Conservation (phyloP, 64 coral and sea anemone species). For the Porites australiensis region DNA sequence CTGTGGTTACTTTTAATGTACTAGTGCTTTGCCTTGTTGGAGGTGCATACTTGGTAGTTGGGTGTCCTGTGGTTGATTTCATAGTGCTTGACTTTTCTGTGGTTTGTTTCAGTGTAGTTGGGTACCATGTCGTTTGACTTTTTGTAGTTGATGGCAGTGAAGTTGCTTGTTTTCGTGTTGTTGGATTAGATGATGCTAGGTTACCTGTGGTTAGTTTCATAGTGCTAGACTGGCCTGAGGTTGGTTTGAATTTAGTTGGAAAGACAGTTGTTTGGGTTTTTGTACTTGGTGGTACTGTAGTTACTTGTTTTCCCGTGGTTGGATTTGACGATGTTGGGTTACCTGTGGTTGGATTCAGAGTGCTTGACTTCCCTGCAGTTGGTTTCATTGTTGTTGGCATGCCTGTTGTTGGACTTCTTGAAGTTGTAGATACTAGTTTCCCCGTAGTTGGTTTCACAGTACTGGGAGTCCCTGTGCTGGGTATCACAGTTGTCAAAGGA, state of each 20-base stretch:
- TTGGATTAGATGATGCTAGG: neutral
- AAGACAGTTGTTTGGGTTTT: neutral
- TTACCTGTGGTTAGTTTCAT: neutral
- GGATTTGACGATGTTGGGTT: neutral
- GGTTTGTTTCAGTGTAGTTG: neutral
- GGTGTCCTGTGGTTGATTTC: neutral
- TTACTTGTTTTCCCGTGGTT: neutral
- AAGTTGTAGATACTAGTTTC: too few species aligned
- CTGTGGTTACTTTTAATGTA: neutral
- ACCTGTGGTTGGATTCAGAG: neutral
- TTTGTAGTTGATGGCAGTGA: neutral
- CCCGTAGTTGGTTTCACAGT: neutral
- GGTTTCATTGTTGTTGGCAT: neutral
- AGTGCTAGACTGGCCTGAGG: neutral
- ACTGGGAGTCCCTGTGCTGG: neutral
- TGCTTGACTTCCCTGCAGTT: neutral
- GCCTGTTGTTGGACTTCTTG: neutral
- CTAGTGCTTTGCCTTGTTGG: neutral
- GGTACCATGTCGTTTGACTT: neutral
- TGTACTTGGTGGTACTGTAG: neutral
- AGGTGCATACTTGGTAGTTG: neutral
- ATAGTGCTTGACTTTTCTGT: neutral
- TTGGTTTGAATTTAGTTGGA: neutral
- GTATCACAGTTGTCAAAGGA: neutral
- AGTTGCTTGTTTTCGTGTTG: neutral